Evolutionary conservation across 2,113 vertebrate genomes (phyloP).

Genomic region (Psephotus haematonotus): DNA sequence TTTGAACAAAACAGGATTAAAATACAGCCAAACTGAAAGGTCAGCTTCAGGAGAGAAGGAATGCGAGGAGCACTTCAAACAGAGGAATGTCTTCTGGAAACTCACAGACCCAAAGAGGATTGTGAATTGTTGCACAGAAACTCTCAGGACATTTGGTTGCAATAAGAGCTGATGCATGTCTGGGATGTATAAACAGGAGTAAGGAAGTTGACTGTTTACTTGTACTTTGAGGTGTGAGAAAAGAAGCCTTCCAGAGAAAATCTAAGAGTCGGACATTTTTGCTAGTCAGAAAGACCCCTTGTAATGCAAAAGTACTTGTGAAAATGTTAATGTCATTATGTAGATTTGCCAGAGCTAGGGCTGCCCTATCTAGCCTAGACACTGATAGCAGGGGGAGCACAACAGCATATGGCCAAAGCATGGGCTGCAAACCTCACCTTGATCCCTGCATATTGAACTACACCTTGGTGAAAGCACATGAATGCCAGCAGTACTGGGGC

Average conservation of each 20-base stretch:
- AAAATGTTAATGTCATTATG: constrained; percentile 31
- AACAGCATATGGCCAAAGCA: background rate
- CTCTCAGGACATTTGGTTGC: constrained; percentile 2
- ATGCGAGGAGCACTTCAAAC: constrained; percentile 49
- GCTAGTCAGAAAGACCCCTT: constrained; percentile 2
- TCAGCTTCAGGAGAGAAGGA: constrained; percentile 10
- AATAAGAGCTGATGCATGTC: background rate
- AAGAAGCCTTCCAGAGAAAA: constrained; percentile 10
- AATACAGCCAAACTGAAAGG: background rate
- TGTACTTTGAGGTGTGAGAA: constrained; percentile 22
- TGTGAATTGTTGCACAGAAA: background rate
- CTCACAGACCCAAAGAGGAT: background rate
- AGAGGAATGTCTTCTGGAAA: constrained; percentile 46
- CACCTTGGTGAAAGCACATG: background rate
- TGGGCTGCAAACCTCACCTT: background rate
- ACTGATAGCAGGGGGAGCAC: background rate
- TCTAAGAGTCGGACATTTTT: background rate
- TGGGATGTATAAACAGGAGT: constrained; percentile 11
- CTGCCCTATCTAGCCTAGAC: constrained; percentile 22
- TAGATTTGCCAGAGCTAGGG: background rate
- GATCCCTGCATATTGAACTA: background rate
- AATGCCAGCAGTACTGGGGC: background rate
- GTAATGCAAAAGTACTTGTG: constrained; percentile 22
- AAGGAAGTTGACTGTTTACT: constrained; percentile 41
- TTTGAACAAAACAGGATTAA: constrained; percentile 46